Base-by-base conservation (phyloP, 2,797 vertebrate species). In the Manis crassicaudata region DNA sequence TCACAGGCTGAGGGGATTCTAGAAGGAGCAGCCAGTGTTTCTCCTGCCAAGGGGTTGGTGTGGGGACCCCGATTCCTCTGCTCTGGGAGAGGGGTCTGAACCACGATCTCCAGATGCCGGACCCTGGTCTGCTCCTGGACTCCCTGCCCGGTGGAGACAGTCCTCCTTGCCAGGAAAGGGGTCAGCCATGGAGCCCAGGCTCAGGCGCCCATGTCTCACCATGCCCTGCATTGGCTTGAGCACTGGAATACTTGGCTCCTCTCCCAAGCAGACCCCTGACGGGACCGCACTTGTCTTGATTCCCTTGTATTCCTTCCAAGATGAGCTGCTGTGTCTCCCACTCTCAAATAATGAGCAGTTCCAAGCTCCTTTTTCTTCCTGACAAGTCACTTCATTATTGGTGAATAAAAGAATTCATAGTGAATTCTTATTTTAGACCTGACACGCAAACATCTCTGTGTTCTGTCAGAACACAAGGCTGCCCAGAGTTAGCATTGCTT, bases 391-490 rank as follows among this genome's bases (percentile, higher is more conserved):
- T 83, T 96, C 79, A 80, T 75, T 56, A 89, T 80, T 62, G 40
- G 43, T 70, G 46, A 92, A 91, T 72, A 58, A 90, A 93, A 23
- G 70, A 70, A 37, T 88, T 83, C 37, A n/a, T 92, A 32, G 14
- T n/a, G 60, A 83, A 85, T 94, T 86, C 58, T 79, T 65, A 88
- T 73, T 67, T 86, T 54, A 58, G 37, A 54, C 27, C 65, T 92
- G 40, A 86, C 90, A 75, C 60, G 58, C 81, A 92, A 87, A 92
- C 58, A 77, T 90, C 76, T 94, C 65, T 90, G 20, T 86, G 29
- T 88, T 88, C 43, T 91, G 92, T 89, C 52, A 81, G 70, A 92
- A 89, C 89, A 91, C 96, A 96, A 80, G 76, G 2, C 27, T 43
- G 72, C 54, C 63, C 75, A 92, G 87, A 68, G 54, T 21, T 75